Evolutionary conservation across 2,888 invertebrate genomes (phyloP), one percentile per base, ranked within the genome.

Genomic region (Agriotes lineatus): DNA sequence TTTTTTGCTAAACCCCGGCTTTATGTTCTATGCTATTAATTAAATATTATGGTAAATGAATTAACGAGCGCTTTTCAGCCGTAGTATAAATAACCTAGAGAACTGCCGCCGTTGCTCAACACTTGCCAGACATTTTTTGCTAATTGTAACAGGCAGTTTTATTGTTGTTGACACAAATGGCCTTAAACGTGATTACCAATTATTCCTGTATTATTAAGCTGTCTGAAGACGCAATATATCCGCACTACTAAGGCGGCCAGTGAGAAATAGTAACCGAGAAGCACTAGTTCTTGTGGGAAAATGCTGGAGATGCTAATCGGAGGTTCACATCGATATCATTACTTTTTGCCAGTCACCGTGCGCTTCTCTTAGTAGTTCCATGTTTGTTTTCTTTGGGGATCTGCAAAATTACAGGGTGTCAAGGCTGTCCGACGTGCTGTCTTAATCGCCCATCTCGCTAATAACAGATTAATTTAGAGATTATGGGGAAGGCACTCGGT

Each of bases 91-190:
- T 25, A 25, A 25, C 25, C 25, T 7, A 25, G 25, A 25, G 25
- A 25, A 25, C 4, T 25, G 7, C 7, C 7, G 25, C 25, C 7
- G 7, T 25, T 25, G 25, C 25, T 25, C 7, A 25, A 25, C 25
- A 7, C 25, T 3, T 25, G 7, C 3, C 25, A 25, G 7, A 52
- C 6, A 52, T 33, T 52, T 52, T 52, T 52, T 52, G 18, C 52
- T 16, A 18, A 33, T 52, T 7, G 10, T 14, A 33, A 16, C 33
- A 22, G 18, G 22, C 33, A 30, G 30, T 52, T 52, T 33, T 33
- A 52, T 52, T 33, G 18, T 52, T 52, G 52, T 33, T 52, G 52
- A 52, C 52, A 52, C 52, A 52, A 52, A 52, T 52, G 52, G 52
- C 52, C 52, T 52, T 52, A 52, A 52, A 52, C 52, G 14, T 30